Evolutionary conservation across 2,797 vertebrate species (phyloP), one percentile per base, ranked within the genome.

Genomic region (Orestias chungarensis): DNA sequence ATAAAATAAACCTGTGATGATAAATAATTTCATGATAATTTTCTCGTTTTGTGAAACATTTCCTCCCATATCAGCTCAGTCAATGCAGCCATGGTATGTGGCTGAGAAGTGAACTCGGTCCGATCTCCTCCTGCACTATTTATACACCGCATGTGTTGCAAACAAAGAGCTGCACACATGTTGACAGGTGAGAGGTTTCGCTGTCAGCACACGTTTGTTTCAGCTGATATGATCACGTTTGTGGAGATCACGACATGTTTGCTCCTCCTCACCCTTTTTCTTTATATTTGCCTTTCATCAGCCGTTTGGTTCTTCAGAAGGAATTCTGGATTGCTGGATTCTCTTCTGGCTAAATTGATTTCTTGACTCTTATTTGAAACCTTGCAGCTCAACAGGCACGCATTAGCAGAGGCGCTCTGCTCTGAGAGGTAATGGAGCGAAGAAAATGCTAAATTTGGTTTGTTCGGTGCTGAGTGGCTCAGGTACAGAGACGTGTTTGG

Each of bases 391-490:
- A 38, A 33, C 38, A 18, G 27, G 54, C 42, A 20, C n/a, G 64
- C 42, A 55, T 57, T 55, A 43, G 35, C 12, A 66, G 38, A 52
- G 18, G 27, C 3, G 27, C 11, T n/a, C 17, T 43, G 40, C 25
- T 73, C 50, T 57, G 64, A 38, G 52, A 66, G 42, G 42, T 59
- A 73, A 57, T 66, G 50, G 42, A 66, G 42, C 29, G 6, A 46
- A 59, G 25, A 46, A 59, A 73, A 66, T 47, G 52, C 52, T 46
- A 23, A 57, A 66, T 6, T 43, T 59, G 62, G 38, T 57, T 66
- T 59, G 38, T 73, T 73, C 18, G 57, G 35, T 54, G 18, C 62
- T 43, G 62, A 66, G 50, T 35, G 27, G 64, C 35, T 44, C 49
- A 66, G 14, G 42, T 38, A 73, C 14, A 66, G 42, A 46, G 31